phyloP scores from a whole-genome alignment of 1,140 invertebrate species.

The Zaprionus ornatus region DNA sequence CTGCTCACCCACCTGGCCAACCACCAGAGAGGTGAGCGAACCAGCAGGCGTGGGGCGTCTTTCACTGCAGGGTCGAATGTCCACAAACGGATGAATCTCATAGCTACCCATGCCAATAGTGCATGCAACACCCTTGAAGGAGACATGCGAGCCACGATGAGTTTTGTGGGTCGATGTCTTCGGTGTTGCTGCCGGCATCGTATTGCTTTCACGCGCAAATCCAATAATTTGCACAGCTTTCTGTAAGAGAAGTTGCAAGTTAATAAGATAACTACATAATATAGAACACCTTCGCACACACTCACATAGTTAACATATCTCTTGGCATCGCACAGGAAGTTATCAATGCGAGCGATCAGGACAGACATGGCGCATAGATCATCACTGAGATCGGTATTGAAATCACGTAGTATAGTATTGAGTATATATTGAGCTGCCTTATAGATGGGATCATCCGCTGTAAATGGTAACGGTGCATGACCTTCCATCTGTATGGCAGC shows the following conservation, averaged over 20 bases:
- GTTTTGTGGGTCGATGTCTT: constrained; percentile 21
- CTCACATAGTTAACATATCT: constrained; percentile 74
- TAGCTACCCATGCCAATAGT: constrained; percentile 78
- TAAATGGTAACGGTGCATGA: constrained; percentile 48
- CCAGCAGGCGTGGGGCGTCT: constrained; percentile 73
- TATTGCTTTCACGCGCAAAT: constrained; percentile 56
- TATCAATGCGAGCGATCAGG: constrained; percentile 49
- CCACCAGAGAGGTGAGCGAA: constrained; percentile 68
- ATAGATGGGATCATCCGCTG: constrained; percentile 73
- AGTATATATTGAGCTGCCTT: constrained; percentile 77
- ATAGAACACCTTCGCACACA: neutral
- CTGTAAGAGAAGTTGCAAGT: constrained; percentile 21
- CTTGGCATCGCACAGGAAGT: constrained; percentile 75
- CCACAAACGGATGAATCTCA: constrained; percentile 77
- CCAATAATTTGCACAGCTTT: constrained; percentile 71
- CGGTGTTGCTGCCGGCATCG: constrained; percentile 28
- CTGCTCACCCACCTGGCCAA: constrained; percentile 62
- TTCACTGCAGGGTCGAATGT: constrained; percentile 58
- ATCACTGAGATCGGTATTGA: constrained; percentile 67
- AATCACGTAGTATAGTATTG: constrained; percentile 61
- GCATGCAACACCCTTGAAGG: constrained; percentile 62
- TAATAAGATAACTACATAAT: too few species aligned
- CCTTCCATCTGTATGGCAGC: constrained; percentile 72
- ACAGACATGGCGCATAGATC: constrained; percentile 53
- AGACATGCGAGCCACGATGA: constrained; percentile 67